Conservation (phyloP, 2,888 invertebrate genomes). For the Orchesella flavescens region DNA sequence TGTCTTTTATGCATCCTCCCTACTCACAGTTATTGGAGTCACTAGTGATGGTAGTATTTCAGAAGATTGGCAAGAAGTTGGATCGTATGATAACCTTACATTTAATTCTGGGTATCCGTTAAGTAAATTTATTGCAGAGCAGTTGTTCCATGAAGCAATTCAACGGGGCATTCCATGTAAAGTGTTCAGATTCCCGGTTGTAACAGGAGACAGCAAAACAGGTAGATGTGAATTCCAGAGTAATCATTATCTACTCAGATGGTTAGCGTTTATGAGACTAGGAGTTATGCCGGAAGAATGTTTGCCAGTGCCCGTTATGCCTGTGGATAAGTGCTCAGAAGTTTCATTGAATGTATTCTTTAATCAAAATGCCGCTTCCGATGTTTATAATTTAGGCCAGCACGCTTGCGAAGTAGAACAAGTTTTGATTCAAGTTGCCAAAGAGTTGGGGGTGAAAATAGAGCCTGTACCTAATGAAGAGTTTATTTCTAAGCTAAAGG, state of each 20-base stretch:
- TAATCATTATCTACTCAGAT: conserved; percentile 21
- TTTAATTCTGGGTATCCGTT: conserved; percentile 19
- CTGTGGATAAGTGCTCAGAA: conserved; percentile 36
- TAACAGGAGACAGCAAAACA: conserved; percentile 26
- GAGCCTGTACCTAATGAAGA: not conserved
- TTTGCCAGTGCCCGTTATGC: not conserved
- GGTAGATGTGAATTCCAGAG: conserved; percentile 3
- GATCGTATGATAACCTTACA: not conserved
- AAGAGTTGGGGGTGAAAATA: conserved; percentile 24
- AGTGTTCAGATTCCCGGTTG: conserved; percentile 23
- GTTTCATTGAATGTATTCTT: conserved; percentile 22
- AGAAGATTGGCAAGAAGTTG: not conserved
- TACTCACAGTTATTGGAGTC: not conserved
- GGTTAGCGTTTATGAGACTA: conserved; percentile 32
- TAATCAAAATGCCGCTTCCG: not conserved
- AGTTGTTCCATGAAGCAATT: conserved; percentile 4
- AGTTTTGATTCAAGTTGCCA: conserved; percentile 28
- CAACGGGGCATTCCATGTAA: conserved; percentile 22
- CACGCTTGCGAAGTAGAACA: conserved; percentile 14
- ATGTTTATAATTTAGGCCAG: conserved; percentile 36
- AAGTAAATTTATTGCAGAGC: conserved; percentile 36
- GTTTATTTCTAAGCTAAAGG: conserved; percentile 15
- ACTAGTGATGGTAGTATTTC: not conserved
- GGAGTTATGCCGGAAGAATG: conserved; percentile 17
- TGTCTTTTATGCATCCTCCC: conserved; percentile 7